Percentiles rank a stretch among this genome's conserved stretches.
Evolutionary conservation across 2,888 invertebrate genomes (phyloP).

Genomic region (Drosophila quinaria): DNA sequence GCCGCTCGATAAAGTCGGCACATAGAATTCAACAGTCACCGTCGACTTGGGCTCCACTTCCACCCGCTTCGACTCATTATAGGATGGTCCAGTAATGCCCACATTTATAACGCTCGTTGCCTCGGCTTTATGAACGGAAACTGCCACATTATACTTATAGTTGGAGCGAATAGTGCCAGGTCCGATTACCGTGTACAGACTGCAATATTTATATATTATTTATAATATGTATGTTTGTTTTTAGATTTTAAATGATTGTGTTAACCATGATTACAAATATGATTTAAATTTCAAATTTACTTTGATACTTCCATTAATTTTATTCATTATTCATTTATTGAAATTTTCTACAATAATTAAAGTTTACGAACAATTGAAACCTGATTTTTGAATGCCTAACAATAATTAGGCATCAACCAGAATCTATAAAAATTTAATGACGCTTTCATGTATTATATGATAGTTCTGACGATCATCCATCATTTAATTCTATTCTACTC

Average conservation of each 20-base stretch:
- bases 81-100: conserved; percentile 90
- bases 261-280: not conserved
- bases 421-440: conserved; percentile 13
- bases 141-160: conserved; percentile 93
- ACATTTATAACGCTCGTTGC: conserved; percentile 87
- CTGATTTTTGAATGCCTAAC: conserved; percentile 8
- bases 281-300: not conserved
- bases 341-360: not conserved
- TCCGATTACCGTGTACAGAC: conserved; percentile 91
- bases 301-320: not conserved
- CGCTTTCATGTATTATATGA: conserved; percentile 17
- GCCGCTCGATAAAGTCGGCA: conserved; percentile 84
- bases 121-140: conserved; percentile 87
- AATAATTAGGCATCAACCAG: conserved; percentile 12
- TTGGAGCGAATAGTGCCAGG: conserved; percentile 93
- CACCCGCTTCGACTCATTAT: conserved; percentile 89
- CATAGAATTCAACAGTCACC: conserved; percentile 90
- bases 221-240: not conserved
- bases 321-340: not conserved
- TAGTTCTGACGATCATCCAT: conserved; percentile 22
- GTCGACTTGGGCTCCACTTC: conserved; percentile 91
- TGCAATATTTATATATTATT: conserved; percentile 36
- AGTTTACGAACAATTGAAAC: conserved; percentile 4
- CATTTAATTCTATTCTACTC: conserved; percentile 6
- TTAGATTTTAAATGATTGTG: not conserved